A percentile compares a stretch with the other conserved stretches of the same genome.
phyloP scores from a whole-genome alignment of 1,140 invertebrate species.

The Papilio polytes region DNA sequence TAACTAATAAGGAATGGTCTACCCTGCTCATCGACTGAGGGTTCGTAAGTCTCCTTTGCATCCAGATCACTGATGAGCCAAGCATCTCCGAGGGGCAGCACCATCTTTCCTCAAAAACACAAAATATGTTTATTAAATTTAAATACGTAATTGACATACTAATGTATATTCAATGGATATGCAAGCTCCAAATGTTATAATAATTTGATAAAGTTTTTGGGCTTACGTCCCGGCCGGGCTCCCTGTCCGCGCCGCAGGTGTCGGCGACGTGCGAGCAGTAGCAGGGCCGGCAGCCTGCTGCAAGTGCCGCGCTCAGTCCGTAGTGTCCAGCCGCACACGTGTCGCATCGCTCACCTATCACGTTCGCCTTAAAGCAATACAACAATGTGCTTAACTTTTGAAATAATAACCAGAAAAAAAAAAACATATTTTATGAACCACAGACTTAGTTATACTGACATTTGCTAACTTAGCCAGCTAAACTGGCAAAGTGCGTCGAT shows the following conservation, averaged over 20 bases:
- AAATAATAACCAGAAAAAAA: not conserved
- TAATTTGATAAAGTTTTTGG: not conserved
- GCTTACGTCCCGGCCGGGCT: slow-evolving; percentile 56
- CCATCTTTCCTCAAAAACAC: slow-evolving; percentile 59
- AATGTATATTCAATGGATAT: not conserved
- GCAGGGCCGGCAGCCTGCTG: slow-evolving; percentile 93
- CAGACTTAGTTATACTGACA: not conserved
- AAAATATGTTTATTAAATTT: slow-evolving; percentile 19
- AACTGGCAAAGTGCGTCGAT: not conserved
- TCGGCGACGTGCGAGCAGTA: slow-evolving; percentile 95
- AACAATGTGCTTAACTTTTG: not conserved
- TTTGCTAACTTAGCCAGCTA: not conserved
- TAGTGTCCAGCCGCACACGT: slow-evolving; percentile 94
- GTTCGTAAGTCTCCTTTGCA: slow-evolving; percentile 60
- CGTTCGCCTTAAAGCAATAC: slow-evolving; percentile 85
- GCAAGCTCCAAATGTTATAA: not conserved
- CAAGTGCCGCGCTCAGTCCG: slow-evolving; percentile 89
- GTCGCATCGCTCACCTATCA: slow-evolving; percentile 92
- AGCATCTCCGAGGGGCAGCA: slow-evolving; percentile 65
- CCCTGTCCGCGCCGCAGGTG: slow-evolving; percentile 85
- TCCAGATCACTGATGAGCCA: slow-evolving; percentile 66
- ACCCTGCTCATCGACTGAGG: slow-evolving; percentile 66
- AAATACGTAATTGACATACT: not conserved
- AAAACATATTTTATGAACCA: not conserved
- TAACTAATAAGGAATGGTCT: slow-evolving; percentile 72